Base-by-base conservation (phyloP, 2,113 vertebrate species). In the Hemichromis elongatus region DNA sequence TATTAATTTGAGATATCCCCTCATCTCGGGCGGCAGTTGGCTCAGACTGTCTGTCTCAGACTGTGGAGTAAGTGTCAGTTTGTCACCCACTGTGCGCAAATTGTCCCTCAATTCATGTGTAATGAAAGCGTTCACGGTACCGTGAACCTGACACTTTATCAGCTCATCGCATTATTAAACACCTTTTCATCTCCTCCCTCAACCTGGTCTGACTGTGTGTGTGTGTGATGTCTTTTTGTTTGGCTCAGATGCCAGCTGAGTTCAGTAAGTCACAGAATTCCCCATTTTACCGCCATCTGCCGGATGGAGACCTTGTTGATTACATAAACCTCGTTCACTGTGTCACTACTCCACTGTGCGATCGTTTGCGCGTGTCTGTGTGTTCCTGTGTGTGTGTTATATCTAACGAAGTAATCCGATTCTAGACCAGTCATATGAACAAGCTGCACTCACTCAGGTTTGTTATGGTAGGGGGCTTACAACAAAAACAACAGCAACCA, bases 211-310 rank as follows among this genome's bases (percentile, higher is more conserved):
- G 35, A 35, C 50, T 70, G 53, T 81, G 56, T 82, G 59, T 66
- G 45, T 59, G 78, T 33, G 57, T 81, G 79, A 82, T 83, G 81
- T 88, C 79, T 92, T 93, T 90, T 89, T 90, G 79, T 93, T 92
- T 90, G 82, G 84, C 78, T 81, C 79, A 18, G 53, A 52, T 85
- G 92, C 88, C 94, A 93, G 83, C 81, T 87, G 88, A 87, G 92
- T 90, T 91, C 88, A 88, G 63, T 81, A 88, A 89, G 73, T 82
- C 80, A 70, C 80, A 90, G 91, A 89, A 86, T 88, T 87, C 87
- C 91, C 93, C 79, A 92, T 93, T 93, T 94, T 94, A 94, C 90
- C 91, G 95, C 95, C 96, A 95, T 95, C 96, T 96, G 94, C 95
- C 93, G 96, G 95, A 93, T 93, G 92, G 86, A 89, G 87, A 90